Evolutionary conservation across 2,888 invertebrate genomes (phyloP), one percentile per base, ranked within the genome.

Genomic region (Mythimna albipuncta): DNA sequence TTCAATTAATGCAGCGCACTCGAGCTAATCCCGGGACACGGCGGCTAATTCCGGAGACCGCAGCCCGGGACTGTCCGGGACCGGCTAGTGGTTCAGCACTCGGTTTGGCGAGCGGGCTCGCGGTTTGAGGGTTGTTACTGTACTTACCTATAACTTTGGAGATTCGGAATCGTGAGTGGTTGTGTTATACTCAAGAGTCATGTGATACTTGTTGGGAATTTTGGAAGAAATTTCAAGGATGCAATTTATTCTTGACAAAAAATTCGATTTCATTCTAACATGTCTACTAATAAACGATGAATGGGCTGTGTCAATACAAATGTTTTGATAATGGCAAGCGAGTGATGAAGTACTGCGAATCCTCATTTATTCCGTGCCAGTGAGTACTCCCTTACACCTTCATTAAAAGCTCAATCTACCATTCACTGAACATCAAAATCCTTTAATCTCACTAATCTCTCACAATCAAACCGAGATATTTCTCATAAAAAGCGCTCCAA

Each of bases 1-100:
- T 82, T 81, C 82, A 81, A 81, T 82, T 68, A 81, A 81, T 78
- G 68, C 74, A 64, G 79, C 62, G 74, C 70, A 74, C 82, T 74
- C 68, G 79, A 82, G 79, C 75, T 81, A 85, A 77, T 75, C 77
- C 81, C 70, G 81, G 83, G 65, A 75, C 73, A 75, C 67, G 73
- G 82, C 35, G 65, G 77, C 77, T 85, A 85, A 77, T 80, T 69
- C 84, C 69, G 69, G 72, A 32, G 68, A 78, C 79, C 69, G 69
- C 74, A 70, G 66, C 57, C 71, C 72, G 63, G 76, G 74, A 70
- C 62, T 44, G 26, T 9, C 66, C 58, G 77, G 54, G 54, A 41
- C 32, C 41, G 75, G 79, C 68, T 64, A 13, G 61, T 13, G 41
- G 61, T 68, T 64, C 71, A 72, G 71, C 66, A 47, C 67, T 80